Conservation (phyloP, 1,140 invertebrate genomes). For the Leptoteleia sp. region DNA sequence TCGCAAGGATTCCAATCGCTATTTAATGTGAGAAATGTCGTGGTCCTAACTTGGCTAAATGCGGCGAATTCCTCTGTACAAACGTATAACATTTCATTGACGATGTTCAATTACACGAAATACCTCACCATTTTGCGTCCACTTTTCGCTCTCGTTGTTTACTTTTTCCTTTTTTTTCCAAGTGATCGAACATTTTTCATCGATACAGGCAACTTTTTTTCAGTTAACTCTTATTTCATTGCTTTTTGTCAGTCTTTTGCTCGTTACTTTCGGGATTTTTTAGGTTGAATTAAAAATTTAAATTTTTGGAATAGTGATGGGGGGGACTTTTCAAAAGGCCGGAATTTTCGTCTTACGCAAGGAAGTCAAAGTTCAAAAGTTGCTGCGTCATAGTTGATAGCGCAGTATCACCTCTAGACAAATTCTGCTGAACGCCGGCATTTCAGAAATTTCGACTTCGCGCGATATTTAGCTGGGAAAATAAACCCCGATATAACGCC, state of each 20-base stretch:
- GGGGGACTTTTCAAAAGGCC: too few relatives aligned
- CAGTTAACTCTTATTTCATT: background rate
- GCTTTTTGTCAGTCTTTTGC: too few relatives aligned
- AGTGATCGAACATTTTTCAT: background rate
- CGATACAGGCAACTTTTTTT: constrained; percentile 1
- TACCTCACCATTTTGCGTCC: constrained; percentile 1
- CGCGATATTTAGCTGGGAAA: constrained; percentile 20
- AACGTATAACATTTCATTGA: constrained; percentile 21
- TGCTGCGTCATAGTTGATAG: too few relatives aligned
- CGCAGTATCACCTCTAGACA: too few relatives aligned
- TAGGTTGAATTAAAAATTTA: too few relatives aligned
- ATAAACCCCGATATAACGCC: constrained; percentile 36
- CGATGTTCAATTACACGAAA: constrained; percentile 27
- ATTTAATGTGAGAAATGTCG: constrained; percentile 40
- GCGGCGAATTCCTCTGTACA: constrained; percentile 28
- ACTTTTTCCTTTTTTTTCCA: background rate
- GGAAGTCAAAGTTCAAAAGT: too few relatives aligned
- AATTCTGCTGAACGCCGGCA: too few relatives aligned
- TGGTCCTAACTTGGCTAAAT: constrained; percentile 29
- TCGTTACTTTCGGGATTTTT: too few relatives aligned
- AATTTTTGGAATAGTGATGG: too few relatives aligned
- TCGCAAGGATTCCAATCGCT: constrained; percentile 23
- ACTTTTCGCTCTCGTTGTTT: background rate
- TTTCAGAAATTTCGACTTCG: too few relatives aligned
- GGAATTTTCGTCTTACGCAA: constrained; percentile 1